phyloP scores from a whole-genome alignment of 2,797 vertebrate genomes.

The Psittacula derbiana region DNA sequence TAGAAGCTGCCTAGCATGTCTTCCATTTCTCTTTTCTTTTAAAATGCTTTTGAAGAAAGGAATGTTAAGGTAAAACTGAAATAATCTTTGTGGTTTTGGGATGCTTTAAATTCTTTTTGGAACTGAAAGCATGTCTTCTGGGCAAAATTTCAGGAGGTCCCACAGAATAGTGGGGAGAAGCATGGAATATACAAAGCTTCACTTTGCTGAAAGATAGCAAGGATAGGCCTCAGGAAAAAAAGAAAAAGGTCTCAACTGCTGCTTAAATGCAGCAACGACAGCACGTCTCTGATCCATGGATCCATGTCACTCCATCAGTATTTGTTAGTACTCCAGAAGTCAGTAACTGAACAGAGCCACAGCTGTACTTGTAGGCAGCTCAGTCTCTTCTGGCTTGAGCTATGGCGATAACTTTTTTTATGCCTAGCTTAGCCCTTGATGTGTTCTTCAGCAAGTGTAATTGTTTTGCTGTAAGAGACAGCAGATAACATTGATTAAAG shows the following conservation, averaged over 20 bases:
- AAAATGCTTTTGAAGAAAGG: not conserved
- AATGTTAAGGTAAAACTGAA: not conserved
- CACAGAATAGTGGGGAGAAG: rapidly evolving
- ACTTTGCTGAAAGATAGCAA: not conserved
- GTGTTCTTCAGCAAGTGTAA: not conserved
- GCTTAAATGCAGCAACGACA: not conserved
- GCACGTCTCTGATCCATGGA: not conserved
- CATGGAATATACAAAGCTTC: not conserved
- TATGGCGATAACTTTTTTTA: not conserved
- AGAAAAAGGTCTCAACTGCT: not conserved
- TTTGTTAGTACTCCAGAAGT: not conserved
- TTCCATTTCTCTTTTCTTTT: not conserved
- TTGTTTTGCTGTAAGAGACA: not conserved
- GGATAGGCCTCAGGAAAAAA: not conserved
- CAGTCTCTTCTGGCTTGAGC: not conserved
- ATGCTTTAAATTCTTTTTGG: not conserved
- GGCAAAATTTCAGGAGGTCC: not conserved
- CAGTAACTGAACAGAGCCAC: not conserved
- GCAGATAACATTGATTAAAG: not conserved
- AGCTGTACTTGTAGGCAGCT: not conserved
- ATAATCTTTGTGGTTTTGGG: not conserved
- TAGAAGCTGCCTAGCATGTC: not conserved
- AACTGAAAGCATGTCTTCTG: not conserved
- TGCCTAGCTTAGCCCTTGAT: not conserved
- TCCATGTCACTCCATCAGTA: not conserved